A percentile compares a stretch with the other conserved stretches of the same genome.
These are phyloP conservation scores for Neosilurus mollespiculum DNA, from an alignment of 2,797 vertebrate species.

Conservation along the genomic window DNA sequence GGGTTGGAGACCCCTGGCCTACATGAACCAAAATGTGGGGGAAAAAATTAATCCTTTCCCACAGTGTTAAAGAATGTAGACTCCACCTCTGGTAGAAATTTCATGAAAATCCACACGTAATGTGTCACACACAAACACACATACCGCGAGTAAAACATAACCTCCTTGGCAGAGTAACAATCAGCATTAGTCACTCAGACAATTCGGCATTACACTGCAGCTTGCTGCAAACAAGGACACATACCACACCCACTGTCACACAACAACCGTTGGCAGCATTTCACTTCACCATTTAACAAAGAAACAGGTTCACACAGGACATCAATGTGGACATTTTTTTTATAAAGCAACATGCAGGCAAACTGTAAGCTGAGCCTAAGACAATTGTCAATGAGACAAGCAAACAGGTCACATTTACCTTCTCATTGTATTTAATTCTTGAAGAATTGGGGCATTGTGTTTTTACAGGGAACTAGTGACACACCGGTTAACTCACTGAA, in stretches of 20 bases:
- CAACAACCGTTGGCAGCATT: slow-evolving; percentile 6
- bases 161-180: too few relatives aligned
- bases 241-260: slow-evolving; percentile 27
- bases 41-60: too few relatives aligned
- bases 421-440: background rate
- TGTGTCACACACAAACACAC: too few relatives aligned
- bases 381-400: background rate
- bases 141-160: too few relatives aligned
- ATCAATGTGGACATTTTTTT: background rate
- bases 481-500: slow-evolving; percentile 10
- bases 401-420: background rate
- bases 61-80: too few relatives aligned
- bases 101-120: too few relatives aligned
- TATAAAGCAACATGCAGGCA: background rate
- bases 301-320: slow-evolving; percentile 7
- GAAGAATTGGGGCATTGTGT: slow-evolving; percentile 11
- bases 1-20: too few relatives aligned
- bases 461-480: slow-evolving; percentile 19
- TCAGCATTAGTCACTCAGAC: slow-evolving; percentile 48
- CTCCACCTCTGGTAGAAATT: too few relatives aligned
- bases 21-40: too few relatives aligned
- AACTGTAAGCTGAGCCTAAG: background rate
- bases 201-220: slow-evolving; percentile 44
- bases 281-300: background rate
- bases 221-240: slow-evolving; percentile 11